Base-by-base conservation (phyloP, 2,113 vertebrate species). In the Engystomops pustulosus region DNA sequence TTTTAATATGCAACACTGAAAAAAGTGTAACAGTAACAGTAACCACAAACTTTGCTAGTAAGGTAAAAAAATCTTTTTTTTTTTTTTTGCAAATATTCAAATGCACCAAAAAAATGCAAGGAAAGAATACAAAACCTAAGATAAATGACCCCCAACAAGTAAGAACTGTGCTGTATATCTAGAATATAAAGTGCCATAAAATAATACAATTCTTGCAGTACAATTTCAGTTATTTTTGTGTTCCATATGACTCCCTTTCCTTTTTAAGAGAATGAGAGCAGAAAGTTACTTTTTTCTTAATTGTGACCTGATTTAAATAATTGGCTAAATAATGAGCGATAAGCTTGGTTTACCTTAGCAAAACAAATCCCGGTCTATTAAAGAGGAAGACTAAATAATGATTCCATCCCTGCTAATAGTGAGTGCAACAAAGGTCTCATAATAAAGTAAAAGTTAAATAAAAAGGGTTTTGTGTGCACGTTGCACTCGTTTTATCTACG, bases 271-370 rank as follows among this genome's bases (percentile, higher is more conserved):
- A 38, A 38, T 38, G 2, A 36, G 5, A n/a, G 18, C 9, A n/a
- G n/a, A 38, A 2, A 8, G 34, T 10, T 0, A 20, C 9, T 69
- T 38, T n/a, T n/a, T 38, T 38, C 32, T 68, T 36, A 36, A 68
- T 69, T 69, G 8, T 69, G 67, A 69, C 34, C 20, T n/a, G 17
- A 15, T 69, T 69, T 3, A 69, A 38, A 69, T 69, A 38, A 69
- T 65, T 32, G 14, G 14, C 60, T 32, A 65, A 65, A 69, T 38
- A 69, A 69, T 68, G 32, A 36, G 65, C 17, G 2, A 36, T 69
- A 69, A 69, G 34, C 34, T 38, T n/a, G 34, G 34, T 69, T 69
- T 69, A 38, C 8, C 18, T 38, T 68, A 36, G 30, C 20, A 20
- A 68, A 32, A 23, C 25, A 14, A 62, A 62, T 3, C 2, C 11